phyloP scores from a whole-genome alignment of 2,113 vertebrate species.

The Sylvia atricapilla region DNA sequence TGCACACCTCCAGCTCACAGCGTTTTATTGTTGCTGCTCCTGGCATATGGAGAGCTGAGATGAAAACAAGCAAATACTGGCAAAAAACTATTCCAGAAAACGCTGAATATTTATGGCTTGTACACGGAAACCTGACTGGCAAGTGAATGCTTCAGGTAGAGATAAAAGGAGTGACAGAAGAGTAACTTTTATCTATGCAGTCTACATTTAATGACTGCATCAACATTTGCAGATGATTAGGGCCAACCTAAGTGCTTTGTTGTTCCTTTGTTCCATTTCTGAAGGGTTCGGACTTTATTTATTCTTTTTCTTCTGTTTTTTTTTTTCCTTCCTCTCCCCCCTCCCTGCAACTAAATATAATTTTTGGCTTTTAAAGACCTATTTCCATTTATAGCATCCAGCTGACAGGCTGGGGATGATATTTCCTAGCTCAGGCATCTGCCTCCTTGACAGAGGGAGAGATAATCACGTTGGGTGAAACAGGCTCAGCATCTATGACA shows the following conservation, averaged over 20 bases:
- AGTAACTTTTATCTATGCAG: conserved; percentile 2
- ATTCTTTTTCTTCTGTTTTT: not conserved
- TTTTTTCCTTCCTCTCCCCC: not conserved
- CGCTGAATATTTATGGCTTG: conserved; percentile 9
- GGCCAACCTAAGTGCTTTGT: not conserved
- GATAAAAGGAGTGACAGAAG: conserved; percentile 35
- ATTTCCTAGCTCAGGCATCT: conserved; percentile 40
- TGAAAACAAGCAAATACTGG: not conserved
- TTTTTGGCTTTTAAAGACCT: conserved; percentile 11
- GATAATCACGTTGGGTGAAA: conserved; percentile 24
- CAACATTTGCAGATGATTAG: not conserved
- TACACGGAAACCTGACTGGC: not conserved
- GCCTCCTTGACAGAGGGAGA: conserved; percentile 43
- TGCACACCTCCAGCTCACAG: not conserved
- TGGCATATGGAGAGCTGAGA: not conserved
- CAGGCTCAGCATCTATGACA: not conserved
- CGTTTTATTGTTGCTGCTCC: not conserved
- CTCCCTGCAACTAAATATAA: conserved; percentile 27
- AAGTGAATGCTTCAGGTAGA: not conserved
- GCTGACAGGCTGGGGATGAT: conserved; percentile 46
- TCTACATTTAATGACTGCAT: not conserved
- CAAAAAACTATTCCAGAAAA: not conserved
- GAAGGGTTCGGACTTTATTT: not conserved
- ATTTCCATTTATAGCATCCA: conserved; percentile 56
- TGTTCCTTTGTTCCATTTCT: not conserved